These are phyloP conservation scores for Aleiodes testaceus DNA, from an alignment of 2,888 invertebrate species.

Conservation along the genomic window DNA sequence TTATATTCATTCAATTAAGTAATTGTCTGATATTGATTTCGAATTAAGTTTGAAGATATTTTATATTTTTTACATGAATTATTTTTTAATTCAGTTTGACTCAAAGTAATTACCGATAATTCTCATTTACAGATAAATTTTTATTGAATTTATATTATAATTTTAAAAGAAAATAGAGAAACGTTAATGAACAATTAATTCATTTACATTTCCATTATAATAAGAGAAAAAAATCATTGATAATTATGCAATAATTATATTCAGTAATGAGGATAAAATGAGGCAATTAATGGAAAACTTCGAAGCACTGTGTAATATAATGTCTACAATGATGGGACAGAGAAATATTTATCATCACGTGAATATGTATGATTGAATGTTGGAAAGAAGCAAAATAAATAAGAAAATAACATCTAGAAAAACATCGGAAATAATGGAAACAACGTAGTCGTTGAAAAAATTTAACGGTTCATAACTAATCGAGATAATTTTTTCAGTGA, in stretches of 20 bases:
- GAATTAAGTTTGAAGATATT: background rate
- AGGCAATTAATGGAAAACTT: background rate
- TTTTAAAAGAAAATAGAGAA: no score
- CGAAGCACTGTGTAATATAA: constrained; percentile 33
- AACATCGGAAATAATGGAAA: no score
- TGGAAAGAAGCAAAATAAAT: constrained; percentile 46
- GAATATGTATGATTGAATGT: constrained; percentile 51
- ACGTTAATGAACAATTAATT: no score
- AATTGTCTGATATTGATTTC: background rate
- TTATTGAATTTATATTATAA: no score
- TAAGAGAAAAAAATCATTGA: no score
- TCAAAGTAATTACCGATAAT: background rate
- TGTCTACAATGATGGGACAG: constrained; percentile 41
- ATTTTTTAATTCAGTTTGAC: background rate
- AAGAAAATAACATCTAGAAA: background rate
- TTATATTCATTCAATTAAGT: constrained; percentile 9
- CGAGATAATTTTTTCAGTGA: constrained; percentile 26
- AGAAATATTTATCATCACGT: constrained; percentile 48
- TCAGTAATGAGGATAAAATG: constrained; percentile 23
- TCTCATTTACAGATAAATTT: background rate
- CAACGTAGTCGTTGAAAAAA: background rate
- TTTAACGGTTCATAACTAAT: background rate
- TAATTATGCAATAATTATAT: background rate
- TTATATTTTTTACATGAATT: constrained; percentile 19
- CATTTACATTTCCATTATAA: no score